These are phyloP conservation scores for Clarias macrocephalus DNA, from an alignment of 2,113 vertebrate genomes.

Conservation along the genomic window DNA sequence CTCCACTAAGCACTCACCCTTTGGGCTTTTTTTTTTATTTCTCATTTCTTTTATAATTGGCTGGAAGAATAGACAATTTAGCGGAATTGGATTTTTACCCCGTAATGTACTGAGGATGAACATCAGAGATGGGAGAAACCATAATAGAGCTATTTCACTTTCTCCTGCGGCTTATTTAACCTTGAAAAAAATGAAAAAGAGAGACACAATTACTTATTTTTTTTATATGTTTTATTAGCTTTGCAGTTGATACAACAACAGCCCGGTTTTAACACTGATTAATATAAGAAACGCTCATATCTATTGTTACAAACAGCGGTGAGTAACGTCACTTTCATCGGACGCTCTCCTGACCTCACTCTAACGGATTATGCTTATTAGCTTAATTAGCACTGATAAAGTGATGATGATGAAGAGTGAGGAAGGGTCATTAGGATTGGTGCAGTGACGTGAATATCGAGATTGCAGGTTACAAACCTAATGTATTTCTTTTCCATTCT, in stretches of 20 bases:
- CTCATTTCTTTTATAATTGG: conserved; percentile 21
- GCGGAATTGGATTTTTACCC: neutral
- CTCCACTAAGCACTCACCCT: neutral
- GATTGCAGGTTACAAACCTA: no score
- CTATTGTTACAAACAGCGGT: neutral
- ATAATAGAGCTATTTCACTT: neutral
- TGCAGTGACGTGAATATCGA: no score
- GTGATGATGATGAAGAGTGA: no score
- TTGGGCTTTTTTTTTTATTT: neutral
- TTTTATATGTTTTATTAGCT: no score
- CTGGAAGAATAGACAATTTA: neutral
- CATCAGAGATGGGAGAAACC: neutral
- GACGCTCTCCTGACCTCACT: neutral
- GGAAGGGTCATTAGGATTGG: no score
- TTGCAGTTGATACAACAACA: neutral
- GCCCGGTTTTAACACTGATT: neutral
- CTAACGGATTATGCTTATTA: neutral
- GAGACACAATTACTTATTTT: neutral
- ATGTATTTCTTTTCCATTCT: no score
- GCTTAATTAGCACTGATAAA: no score
- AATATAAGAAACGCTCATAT: neutral
- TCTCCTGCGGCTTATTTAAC: neutral
- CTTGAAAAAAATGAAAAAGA: neutral
- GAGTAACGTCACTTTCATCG: neutral
- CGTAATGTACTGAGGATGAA: neutral